Conservation (phyloP, 1,140 invertebrate genomes). For the Drosophila willistoni region DNA sequence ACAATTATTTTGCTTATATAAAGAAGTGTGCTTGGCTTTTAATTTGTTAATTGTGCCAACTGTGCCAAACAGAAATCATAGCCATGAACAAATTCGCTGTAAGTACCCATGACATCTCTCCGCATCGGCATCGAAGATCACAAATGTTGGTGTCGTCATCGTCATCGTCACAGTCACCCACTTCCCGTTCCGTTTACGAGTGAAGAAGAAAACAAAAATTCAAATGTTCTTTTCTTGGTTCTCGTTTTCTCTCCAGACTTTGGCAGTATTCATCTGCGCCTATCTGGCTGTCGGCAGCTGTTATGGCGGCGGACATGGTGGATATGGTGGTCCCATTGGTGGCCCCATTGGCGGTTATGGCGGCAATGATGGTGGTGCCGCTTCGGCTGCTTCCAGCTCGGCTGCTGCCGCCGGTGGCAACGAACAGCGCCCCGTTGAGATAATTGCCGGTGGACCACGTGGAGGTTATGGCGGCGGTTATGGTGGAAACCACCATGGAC, state of each 20-base stretch:
- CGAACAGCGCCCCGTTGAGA: conserved; percentile 57
- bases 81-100: conserved; percentile 77
- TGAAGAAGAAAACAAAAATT: conserved; percentile 8
- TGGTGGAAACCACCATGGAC: conserved; percentile 2
- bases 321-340: conserved; percentile 29
- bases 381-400: conserved; percentile 49
- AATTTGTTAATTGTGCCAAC: conserved; percentile 80
- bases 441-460: conserved; percentile 55
- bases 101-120: conserved; percentile 45
- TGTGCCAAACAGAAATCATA: conserved; percentile 65
- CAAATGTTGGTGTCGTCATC: background rate
- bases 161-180: conserved; percentile 8
- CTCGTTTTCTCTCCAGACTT: conserved; percentile 32
- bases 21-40: conserved; percentile 76
- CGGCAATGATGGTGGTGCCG: conserved; percentile 38
- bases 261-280: conserved; percentile 64
- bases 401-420: conserved; percentile 42
- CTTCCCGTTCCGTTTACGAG: conserved; percentile 28
- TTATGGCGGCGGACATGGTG: conserved; percentile 23
- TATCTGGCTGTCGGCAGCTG: conserved; percentile 60
- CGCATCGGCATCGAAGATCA: background rate
- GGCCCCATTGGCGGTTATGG: conserved; percentile 28
- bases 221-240: background rate
- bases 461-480: conserved; percentile 32
- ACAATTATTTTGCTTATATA: conserved; percentile 77